A percentile compares a stretch with the other conserved stretches of the same genome.
Conservation (phyloP, 2,113 vertebrate species). For the Beaufortia kweichowensis region DNA sequence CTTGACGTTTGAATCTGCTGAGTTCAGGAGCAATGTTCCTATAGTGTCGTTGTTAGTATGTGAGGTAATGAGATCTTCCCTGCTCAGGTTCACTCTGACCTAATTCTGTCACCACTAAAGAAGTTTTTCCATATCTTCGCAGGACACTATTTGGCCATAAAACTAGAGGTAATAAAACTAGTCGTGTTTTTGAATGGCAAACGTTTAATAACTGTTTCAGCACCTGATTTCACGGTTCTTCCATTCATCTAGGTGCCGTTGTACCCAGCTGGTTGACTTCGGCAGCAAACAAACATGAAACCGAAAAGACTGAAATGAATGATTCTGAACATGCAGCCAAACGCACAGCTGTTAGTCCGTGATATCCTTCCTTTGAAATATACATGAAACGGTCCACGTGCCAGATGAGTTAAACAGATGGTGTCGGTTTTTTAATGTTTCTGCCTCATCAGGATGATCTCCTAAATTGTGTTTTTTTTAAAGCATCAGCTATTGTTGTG, state of each 20-base stretch:
- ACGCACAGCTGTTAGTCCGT: slow-evolving; percentile 29
- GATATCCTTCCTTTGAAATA: slow-evolving; percentile 8
- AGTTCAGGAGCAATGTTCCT: slow-evolving; percentile 49
- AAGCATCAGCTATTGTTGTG: slow-evolving; percentile 41
- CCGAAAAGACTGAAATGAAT: neutral
- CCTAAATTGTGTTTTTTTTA: slow-evolving; percentile 13
- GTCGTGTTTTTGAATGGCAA: neutral
- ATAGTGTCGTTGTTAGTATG: slow-evolving; percentile 42
- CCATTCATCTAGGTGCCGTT: neutral
- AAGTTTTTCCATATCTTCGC: slow-evolving; percentile 26
- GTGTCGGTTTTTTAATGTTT: slow-evolving; percentile 6
- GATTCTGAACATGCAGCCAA: neutral
- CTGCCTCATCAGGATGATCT: slow-evolving; percentile 18
- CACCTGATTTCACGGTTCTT: neutral
- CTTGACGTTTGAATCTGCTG: slow-evolving; percentile 54
- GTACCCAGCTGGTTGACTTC: neutral
- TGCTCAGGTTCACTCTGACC: slow-evolving; percentile 67
- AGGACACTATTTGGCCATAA: neutral
- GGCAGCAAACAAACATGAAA: neutral
- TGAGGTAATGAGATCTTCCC: slow-evolving; percentile 58
- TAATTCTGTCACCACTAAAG: slow-evolving; percentile 60
- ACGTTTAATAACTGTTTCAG: slow-evolving; percentile 4
- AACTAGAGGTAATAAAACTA: neutral
- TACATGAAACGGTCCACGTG: slow-evolving; percentile 36
- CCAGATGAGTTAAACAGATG: slow-evolving; percentile 44